Evolutionary conservation across 2,888 invertebrate genomes (phyloP), one percentile per base, ranked within the genome.

Genomic region (Anaspis maculata): DNA sequence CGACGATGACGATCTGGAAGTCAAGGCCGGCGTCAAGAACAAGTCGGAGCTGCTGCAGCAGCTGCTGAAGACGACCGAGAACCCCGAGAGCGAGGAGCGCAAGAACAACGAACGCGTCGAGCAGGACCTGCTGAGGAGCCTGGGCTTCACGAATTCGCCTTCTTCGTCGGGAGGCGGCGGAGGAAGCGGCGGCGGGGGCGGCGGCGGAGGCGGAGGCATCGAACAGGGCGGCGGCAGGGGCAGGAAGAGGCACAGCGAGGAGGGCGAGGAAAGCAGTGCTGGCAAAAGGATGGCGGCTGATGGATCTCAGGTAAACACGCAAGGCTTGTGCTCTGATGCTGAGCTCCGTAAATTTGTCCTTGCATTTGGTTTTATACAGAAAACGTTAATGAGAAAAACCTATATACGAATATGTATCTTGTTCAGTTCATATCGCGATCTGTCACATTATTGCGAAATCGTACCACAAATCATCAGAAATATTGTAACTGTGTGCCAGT

Each of bases 1-100:
- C 38, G 86, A 86, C 51, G 84, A 85, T 48, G 86, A 86, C 48
- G 86, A 79, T 42, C 73, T 77, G 37, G 82, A 80, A 42, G 67
- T 67, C 45, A 69, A 72, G 48, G 49, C 66, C 51, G 72, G 73
- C 22, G 51, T 72, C 41, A 72, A 71, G 69, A 80, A 67, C 54
- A 70, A 64, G 64, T 79, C 74, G 62, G 78, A 71, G 57, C 69
- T 73, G 47, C 70, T 72, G 50, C 73, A 73, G 61, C 77, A 74
- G 57, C 68, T 71, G 59, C 70, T 77, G 41, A 77, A 75, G 52
- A 39, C 49, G 16, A 45, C 45, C 29, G 31, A 33, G 12, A 35
- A 30, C 19, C 38, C 42, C n/a, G 48, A 50, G 21, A 69, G 71
- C 28, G 71, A 72, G 27, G 70, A 70, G 28, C 70, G 70, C 21